phyloP scores from a whole-genome alignment of 2,888 invertebrate genomes.

The Apodemia zela region DNA sequence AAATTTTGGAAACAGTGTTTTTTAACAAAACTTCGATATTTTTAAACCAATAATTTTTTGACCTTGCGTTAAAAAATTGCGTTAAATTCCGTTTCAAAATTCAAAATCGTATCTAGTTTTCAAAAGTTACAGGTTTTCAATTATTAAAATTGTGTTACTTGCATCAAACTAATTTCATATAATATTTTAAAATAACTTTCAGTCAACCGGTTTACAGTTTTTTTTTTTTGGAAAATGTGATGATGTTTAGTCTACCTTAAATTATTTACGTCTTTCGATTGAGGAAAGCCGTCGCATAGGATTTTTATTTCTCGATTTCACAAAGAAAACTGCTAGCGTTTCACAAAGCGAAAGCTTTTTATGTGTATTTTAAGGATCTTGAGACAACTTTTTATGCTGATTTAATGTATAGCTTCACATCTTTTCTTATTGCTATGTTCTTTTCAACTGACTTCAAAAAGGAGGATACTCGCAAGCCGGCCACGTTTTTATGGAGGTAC shows the following conservation, averaged over 20 bases:
- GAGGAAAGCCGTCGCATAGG: conserved; percentile 59
- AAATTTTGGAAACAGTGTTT: too few relatives aligned
- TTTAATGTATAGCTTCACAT: conserved; percentile 11
- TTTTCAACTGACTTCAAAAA: neutral
- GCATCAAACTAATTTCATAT: too few relatives aligned
- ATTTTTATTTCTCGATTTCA: conserved; percentile 40
- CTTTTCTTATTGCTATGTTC: conserved; percentile 8
- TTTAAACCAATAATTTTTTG: too few relatives aligned
- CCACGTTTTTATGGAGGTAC: neutral
- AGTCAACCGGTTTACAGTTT: too few relatives aligned
- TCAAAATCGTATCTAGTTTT: too few relatives aligned
- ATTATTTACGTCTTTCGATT: conserved; percentile 33
- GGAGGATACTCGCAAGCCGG: neutral
- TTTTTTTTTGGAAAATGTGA: too few relatives aligned
- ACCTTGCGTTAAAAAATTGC: too few relatives aligned
- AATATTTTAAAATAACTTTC: too few relatives aligned
- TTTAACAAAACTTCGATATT: too few relatives aligned
- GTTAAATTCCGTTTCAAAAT: too few relatives aligned
- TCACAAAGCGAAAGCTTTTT: conserved; percentile 18
- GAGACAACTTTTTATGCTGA: conserved; percentile 18
- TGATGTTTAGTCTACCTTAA: neutral
- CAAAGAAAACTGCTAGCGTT: conserved; percentile 33
- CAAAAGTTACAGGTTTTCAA: too few relatives aligned
- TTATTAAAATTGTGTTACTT: too few relatives aligned
- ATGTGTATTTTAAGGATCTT: conserved; percentile 17